phyloP scores from a whole-genome alignment of 2,113 vertebrate genomes.

The Physeter macrocephalus region DNA sequence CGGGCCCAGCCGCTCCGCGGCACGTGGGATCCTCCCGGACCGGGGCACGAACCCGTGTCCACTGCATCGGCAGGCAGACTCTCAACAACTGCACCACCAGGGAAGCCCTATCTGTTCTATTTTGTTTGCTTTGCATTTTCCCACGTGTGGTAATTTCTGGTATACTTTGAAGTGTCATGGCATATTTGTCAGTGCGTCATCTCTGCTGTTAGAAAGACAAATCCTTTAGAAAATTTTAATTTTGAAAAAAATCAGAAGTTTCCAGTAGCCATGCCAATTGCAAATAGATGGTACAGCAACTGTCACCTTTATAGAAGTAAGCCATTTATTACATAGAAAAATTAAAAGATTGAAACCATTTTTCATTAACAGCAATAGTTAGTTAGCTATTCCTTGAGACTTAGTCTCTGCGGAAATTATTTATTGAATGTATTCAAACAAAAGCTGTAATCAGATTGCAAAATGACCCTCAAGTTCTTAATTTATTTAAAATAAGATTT shows the following conservation, averaged over 20 bases:
- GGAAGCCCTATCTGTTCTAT: neutral
- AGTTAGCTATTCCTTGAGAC: neutral
- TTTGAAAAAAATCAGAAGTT: conserved; percentile 5
- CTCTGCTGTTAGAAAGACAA: neutral
- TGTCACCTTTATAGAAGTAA: neutral
- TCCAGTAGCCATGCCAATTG: neutral
- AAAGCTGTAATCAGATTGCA: neutral
- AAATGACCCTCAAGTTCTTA: conserved; percentile 18
- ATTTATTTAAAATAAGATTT: conserved; percentile 8
- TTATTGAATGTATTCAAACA: neutral
- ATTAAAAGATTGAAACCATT: neutral
- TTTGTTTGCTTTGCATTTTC: neutral
- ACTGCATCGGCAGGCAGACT: too few species aligned
- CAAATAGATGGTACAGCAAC: neutral
- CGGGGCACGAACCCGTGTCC: too few species aligned
- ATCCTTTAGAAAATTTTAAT: neutral
- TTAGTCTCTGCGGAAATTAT: neutral
- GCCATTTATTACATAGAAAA: neutral
- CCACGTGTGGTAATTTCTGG: neutral
- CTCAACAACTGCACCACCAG: too few species aligned
- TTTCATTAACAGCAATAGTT: neutral
- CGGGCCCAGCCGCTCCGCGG: too few species aligned
- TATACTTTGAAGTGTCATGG: neutral
- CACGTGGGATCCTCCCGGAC: too few species aligned
- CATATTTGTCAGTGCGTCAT: neutral